A percentile compares a stretch with the other conserved stretches of the same genome.
Conservation (phyloP, 2,113 vertebrate genomes). For the Origma solitaria region DNA sequence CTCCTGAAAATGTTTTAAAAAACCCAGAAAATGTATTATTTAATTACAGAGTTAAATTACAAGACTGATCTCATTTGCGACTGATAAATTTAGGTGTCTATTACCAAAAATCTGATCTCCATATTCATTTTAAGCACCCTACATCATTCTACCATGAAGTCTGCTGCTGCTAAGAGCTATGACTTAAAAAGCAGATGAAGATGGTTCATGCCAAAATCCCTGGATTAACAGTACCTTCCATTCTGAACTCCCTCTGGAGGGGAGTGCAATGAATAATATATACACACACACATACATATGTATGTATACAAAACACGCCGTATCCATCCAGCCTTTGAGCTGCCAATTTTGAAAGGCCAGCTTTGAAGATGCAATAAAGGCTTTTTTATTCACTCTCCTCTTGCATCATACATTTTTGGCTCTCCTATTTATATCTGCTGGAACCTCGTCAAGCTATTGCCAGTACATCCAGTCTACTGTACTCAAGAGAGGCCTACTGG, state of each 20-base stretch:
- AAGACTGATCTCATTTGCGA: not conserved
- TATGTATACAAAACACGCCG: not conserved
- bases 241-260: not conserved
- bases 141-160: not conserved
- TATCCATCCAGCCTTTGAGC: not conserved
- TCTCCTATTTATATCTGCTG: not conserved
- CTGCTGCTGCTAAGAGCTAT: not conserved
- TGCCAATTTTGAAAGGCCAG: not conserved
- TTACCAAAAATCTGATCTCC: not conserved
- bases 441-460: not conserved
- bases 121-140: not conserved
- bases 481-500: not conserved
- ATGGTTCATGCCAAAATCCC: not conserved
- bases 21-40: not conserved
- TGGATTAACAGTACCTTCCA: not conserved
- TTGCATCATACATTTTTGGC: not conserved
- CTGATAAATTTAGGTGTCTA: not conserved
- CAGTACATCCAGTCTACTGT: not conserved
- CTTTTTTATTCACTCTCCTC: not conserved
- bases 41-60: not conserved
- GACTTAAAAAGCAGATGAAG: not conserved
- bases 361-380: not conserved
- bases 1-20: not conserved
- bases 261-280: not conserved
- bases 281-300: not conserved